These are phyloP conservation scores for Agonopterix alstromeriana DNA, from an alignment of 2,888 invertebrate species.

Conservation along the genomic window DNA sequence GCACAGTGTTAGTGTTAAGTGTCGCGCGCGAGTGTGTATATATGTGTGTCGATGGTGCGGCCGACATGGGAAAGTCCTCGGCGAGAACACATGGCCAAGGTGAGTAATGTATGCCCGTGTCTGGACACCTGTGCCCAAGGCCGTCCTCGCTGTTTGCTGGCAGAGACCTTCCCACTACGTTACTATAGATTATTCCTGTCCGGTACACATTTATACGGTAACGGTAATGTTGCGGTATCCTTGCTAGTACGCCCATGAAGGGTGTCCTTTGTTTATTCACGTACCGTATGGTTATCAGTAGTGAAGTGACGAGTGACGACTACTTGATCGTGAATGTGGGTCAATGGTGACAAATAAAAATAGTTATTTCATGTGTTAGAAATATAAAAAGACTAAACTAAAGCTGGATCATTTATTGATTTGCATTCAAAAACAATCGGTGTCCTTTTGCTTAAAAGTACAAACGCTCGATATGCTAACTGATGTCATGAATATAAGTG, in stretches of 20 bases:
- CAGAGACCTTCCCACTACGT: not conserved
- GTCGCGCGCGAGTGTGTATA: constrained; percentile 58
- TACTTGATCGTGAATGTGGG: not conserved
- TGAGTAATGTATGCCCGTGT: constrained; percentile 38
- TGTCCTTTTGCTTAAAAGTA: too few relatives aligned
- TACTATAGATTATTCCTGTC: constrained; percentile 5
- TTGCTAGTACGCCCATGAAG: not conserved
- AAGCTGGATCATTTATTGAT: too few relatives aligned
- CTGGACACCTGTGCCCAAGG: constrained; percentile 32
- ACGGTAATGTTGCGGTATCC: not conserved
- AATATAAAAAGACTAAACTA: too few relatives aligned
- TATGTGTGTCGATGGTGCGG: constrained; percentile 73
- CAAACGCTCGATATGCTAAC: too few relatives aligned
- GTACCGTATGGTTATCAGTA: too few relatives aligned
- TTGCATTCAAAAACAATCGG: too few relatives aligned
- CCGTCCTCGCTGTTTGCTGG: not conserved
- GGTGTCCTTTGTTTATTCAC: not conserved
- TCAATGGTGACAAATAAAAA: too few relatives aligned
- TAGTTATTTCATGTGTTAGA: too few relatives aligned
- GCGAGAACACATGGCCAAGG: constrained; percentile 77
- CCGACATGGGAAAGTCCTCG: constrained; percentile 78
- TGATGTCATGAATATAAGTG: too few relatives aligned
- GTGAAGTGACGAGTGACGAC: too few relatives aligned
- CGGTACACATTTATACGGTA: not conserved
- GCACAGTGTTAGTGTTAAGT: constrained; percentile 62